Evolutionary conservation across 1,140 invertebrate genomes (phyloP), one percentile per base, ranked within the genome.

Genomic region (Drosophila obscura): DNA sequence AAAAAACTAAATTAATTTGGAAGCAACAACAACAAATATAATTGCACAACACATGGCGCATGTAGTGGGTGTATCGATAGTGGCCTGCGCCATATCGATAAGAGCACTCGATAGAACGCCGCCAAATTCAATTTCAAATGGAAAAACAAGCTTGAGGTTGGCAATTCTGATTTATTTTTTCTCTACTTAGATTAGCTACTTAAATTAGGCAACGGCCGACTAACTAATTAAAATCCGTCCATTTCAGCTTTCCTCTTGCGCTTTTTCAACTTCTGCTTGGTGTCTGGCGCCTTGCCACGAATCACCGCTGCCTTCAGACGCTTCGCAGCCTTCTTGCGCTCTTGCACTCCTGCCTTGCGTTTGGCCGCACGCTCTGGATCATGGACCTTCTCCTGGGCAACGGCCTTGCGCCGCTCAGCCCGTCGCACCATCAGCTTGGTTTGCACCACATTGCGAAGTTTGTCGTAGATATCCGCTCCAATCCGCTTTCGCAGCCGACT

Each of bases 361-460:
- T 95, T 95, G 0, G 95, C 96, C 41, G 95, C 94, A 49, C 93
- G 89, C 80, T 95, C 94, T 5, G 96, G 96, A 93, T 96, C 93
- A 1, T 94, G 94, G 0, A 97, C 94, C 66, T 93, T 93, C 90
- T 94, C 92, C 87, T 95, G 92, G 93, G 93, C 94, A 49, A 94
- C 93, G 22, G 93, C 77, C 69, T 94, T 94, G 78, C 95, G 96
- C 15, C 95, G 93, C 66, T 94, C 93, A 2, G 94, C 94, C 79
- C 94, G 93, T 64, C 93, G 94, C 7, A 93, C 92, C 53, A 94
- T 93, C 2, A 96, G 76, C 51, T 92, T 93, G 55, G 93, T 92
- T 85, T 95, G 93, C 13, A 94, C 88, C 60, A 90, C 90, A 16
- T 93, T 93, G 31, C 96, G 92, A 16, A 94, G 91, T 61, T 92